Percentiles rank a stretch among this genome's conserved stretches.
Evolutionary conservation across 1,140 invertebrate genomes (phyloP).

Genomic region (Solen grandis): DNA sequence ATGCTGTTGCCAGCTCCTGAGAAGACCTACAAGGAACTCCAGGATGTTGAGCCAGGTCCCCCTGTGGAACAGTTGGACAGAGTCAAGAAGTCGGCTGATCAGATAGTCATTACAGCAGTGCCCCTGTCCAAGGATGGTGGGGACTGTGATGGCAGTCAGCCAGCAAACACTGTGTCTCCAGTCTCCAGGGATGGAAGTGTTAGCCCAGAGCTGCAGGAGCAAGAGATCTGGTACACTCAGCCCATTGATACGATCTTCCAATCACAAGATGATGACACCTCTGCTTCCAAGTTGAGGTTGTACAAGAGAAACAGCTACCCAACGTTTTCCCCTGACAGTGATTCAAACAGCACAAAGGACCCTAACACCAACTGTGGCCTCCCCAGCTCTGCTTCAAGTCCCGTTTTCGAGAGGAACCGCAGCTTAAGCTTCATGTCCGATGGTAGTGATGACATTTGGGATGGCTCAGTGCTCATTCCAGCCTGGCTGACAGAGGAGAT

Average conservation of each 20-base stretch:
- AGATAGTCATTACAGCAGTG: neutral
- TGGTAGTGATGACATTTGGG: slow-evolving; percentile 37
- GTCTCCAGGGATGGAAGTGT: slow-evolving; percentile 55
- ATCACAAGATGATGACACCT: slow-evolving; percentile 40
- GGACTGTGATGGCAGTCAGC: neutral
- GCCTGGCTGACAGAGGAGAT: slow-evolving; percentile 47
- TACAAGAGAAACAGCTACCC: slow-evolving; percentile 69
- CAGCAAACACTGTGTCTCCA: neutral
- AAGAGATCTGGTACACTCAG: slow-evolving; percentile 70
- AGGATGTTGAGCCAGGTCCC: slow-evolving; percentile 41
- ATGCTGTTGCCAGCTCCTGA: slow-evolving; percentile 59
- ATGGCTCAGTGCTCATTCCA: slow-evolving; percentile 45
- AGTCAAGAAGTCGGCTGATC: neutral
- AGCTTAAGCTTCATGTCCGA: slow-evolving; percentile 24
- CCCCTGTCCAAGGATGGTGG: slow-evolving; percentile 4
- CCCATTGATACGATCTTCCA: slow-evolving; percentile 64
- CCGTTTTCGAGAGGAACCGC: slow-evolving; percentile 4
- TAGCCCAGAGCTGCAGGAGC: slow-evolving; percentile 68
- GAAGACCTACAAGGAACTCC: slow-evolving; percentile 53
- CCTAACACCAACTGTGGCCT: neutral
- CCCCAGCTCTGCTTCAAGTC: slow-evolving; percentile 19
- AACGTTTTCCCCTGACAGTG: slow-evolving; percentile 43
- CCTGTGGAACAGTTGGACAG: slow-evolving; percentile 3
- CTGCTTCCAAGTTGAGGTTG: slow-evolving; percentile 52
- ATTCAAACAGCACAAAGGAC: slow-evolving; percentile 7